A percentile compares a stretch with the other conserved stretches of the same genome.
These are phyloP conservation scores for Philaenus spumarius DNA, from an alignment of 1,140 invertebrate genomes.

Conservation along the genomic window DNA sequence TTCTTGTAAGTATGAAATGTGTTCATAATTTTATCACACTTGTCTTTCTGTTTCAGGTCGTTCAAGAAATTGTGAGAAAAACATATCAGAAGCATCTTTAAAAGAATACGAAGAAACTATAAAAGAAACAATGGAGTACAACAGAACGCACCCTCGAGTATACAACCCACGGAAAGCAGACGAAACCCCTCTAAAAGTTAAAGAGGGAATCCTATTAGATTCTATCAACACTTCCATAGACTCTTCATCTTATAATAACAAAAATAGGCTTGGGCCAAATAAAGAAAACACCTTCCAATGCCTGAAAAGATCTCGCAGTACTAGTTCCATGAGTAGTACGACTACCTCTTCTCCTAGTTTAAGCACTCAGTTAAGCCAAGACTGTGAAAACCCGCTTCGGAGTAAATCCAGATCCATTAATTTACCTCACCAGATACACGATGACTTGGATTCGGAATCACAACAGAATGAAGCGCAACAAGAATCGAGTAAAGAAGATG, in stretches of 20 bases:
- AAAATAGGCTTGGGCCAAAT: constrained; percentile 7
- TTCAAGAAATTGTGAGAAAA: constrained; percentile 3
- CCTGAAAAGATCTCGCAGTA: neutral
- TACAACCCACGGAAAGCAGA: constrained; percentile 1
- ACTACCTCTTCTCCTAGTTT: neutral
- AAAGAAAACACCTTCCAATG: constrained; percentile 14
- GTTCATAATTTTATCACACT: too few relatives aligned
- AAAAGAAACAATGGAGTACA: constrained; percentile 10
- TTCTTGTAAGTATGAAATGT: too few relatives aligned
- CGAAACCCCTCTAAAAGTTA: constrained; percentile 6
- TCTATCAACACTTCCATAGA: constrained; percentile 7
- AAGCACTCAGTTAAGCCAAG: too few relatives aligned
- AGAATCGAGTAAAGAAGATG: too few relatives aligned
- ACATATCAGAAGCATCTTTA: neutral
- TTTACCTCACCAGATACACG: neutral
- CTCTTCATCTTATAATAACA: constrained; percentile 1
- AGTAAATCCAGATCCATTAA: constrained; percentile 2
- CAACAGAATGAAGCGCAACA: too few relatives aligned
- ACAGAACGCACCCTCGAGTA: neutral
- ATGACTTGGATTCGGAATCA: too few relatives aligned
- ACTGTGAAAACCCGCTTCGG: neutral
- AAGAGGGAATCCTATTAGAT: constrained; percentile 16
- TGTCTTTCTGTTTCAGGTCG: too few relatives aligned
- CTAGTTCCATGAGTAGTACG: neutral
- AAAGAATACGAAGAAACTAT: constrained; percentile 7